These are phyloP conservation scores for Nestor notabilis DNA, from an alignment of 2,113 vertebrate species.

Conservation along the genomic window DNA sequence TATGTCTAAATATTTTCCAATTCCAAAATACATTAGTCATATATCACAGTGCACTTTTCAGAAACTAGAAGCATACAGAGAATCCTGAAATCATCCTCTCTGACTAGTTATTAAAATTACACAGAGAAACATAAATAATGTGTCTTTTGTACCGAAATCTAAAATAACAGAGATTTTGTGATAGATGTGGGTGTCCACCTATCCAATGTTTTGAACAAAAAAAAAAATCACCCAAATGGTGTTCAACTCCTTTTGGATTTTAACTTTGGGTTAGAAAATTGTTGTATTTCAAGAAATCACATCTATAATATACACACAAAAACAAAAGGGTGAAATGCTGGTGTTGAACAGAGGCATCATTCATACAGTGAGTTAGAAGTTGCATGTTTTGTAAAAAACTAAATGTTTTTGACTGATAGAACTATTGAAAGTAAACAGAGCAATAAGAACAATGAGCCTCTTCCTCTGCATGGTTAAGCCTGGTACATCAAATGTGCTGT, in stretches of 20 bases:
- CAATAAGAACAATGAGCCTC: neutral
- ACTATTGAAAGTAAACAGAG: neutral
- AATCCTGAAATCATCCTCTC: neutral
- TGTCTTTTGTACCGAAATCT: conserved; percentile 21
- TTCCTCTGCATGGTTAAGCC: neutral
- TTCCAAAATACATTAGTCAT: neutral
- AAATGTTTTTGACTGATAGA: neutral
- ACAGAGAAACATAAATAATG: neutral
- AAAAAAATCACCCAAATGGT: neutral
- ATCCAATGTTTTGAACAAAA: neutral
- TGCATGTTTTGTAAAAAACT: neutral
- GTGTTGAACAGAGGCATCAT: neutral
- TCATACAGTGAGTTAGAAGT: neutral
- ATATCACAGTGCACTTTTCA: neutral
- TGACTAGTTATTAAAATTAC: neutral
- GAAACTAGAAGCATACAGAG: neutral
- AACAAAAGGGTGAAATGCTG: neutral
- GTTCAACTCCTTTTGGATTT: neutral
- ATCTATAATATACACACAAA: neutral
- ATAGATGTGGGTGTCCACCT: neutral
- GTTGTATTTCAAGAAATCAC: neutral
- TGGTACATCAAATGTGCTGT: neutral
- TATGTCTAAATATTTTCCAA: neutral
- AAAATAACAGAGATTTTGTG: neutral
- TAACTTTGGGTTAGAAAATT: neutral